A percentile compares a stretch with the other conserved stretches of the same genome.
Evolutionary conservation across 2,113 vertebrate genomes (phyloP).

Genomic region (Parus major): DNA sequence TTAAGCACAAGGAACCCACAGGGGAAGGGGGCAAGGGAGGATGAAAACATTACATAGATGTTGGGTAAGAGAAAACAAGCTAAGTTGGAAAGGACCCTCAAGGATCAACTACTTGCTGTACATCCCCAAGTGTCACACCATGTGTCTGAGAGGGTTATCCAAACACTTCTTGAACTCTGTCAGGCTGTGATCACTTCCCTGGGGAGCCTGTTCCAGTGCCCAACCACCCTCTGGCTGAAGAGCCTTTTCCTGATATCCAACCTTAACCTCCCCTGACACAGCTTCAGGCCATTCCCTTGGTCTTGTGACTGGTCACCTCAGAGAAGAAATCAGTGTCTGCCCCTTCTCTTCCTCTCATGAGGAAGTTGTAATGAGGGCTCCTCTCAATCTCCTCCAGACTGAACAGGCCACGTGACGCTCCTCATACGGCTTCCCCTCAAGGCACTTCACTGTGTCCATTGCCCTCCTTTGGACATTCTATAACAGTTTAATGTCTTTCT

Average conservation of each 20-base stretch:
- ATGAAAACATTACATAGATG: background rate
- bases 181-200: background rate
- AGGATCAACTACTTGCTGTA: background rate
- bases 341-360: background rate
- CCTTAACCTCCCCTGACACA: background rate
- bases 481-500: background rate
- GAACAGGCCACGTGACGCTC: too few relatives aligned
- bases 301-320: background rate
- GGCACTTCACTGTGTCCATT: background rate
- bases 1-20: background rate
- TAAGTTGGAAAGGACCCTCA: background rate
- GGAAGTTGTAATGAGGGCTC: background rate
- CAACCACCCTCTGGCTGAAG: background rate
- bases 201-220: background rate
- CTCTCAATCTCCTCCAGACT: background rate
- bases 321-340: background rate
- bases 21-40: fast-evolving
- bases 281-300: background rate
- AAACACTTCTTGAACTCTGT: background rate
- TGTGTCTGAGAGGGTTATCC: background rate
- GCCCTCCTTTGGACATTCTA: background rate
- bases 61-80: background rate
- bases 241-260: background rate
- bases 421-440: background rate
- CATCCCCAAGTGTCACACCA: background rate